Evolutionary conservation across 1,140 invertebrate species (phyloP).

Genomic region (Drosophila mojavensis): DNA sequence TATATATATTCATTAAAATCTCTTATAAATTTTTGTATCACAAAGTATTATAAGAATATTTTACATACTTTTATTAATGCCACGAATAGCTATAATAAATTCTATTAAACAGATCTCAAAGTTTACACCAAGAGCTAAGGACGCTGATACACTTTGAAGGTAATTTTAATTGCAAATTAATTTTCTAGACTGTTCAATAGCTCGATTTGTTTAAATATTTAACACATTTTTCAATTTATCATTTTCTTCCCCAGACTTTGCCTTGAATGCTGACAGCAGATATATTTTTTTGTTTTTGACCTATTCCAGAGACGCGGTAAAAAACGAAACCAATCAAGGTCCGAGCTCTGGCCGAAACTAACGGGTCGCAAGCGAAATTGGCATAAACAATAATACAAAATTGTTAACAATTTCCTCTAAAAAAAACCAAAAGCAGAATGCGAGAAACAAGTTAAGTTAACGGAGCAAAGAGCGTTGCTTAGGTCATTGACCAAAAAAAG

Average conservation of each 20-base stretch:
- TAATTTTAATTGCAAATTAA: constrained; percentile 5
- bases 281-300: constrained; percentile 1
- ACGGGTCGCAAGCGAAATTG: constrained; percentile 30
- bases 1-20: too few species aligned
- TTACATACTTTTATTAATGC: too few species aligned
- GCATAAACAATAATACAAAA: constrained; percentile 42
- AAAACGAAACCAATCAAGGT: constrained; percentile 44
- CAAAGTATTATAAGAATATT: too few species aligned
- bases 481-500: constrained; percentile 82
- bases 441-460: constrained; percentile 53
- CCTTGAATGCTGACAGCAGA: constrained; percentile 29
- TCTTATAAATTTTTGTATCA: too few species aligned
- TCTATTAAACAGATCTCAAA: not conserved
- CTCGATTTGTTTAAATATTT: constrained; percentile 23
- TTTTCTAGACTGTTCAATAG: constrained; percentile 4
- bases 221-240: constrained; percentile 17
- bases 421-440: constrained; percentile 17
- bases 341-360: constrained; percentile 35
- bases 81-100: too few species aligned
- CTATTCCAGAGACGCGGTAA: constrained; percentile 18
- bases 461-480: constrained; percentile 64
- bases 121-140: not conserved
- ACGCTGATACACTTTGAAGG: not conserved
- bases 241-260: constrained; percentile 24
- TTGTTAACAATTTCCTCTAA: constrained; percentile 33